Evolutionary conservation across 2,797 vertebrate species (phyloP).

Genomic region (Labeo calbasu): DNA sequence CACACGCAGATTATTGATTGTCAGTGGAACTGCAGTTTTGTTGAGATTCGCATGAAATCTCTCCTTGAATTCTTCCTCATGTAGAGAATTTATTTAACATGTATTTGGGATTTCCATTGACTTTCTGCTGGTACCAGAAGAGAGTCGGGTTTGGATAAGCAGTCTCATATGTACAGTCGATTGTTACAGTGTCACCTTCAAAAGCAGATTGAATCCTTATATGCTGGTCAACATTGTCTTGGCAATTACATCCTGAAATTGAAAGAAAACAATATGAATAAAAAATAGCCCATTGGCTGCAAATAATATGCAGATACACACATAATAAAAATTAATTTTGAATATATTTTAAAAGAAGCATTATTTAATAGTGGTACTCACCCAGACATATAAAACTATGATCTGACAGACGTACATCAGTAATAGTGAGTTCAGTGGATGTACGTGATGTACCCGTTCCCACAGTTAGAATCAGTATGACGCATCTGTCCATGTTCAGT

Average conservation of each 20-base stretch:
- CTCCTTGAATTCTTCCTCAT: neutral
- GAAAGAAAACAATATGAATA: neutral
- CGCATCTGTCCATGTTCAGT: neutral
- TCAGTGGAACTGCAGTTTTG: no score
- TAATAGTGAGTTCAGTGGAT: no score
- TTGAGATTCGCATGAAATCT: no score
- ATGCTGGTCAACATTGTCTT: constrained; percentile 50
- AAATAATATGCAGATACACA: no score
- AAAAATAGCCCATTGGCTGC: no score
- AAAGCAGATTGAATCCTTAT: constrained; percentile 14
- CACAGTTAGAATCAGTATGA: neutral
- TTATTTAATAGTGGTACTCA: neutral
- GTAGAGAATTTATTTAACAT: constrained; percentile 28
- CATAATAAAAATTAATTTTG: no score
- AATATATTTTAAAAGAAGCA: neutral
- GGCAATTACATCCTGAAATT: constrained; percentile 34
- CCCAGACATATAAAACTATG: no score
- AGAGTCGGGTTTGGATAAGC: neutral
- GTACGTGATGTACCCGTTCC: neutral
- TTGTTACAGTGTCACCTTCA: constrained; percentile 46
- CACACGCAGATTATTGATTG: no score
- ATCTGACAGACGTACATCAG: no score
- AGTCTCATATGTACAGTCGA: constrained; percentile 48
- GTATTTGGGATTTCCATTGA: constrained; percentile 35
- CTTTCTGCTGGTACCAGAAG: constrained; percentile 60